phyloP scores from a whole-genome alignment of 2,113 vertebrate genomes.

The Pluvianellus socialis region DNA sequence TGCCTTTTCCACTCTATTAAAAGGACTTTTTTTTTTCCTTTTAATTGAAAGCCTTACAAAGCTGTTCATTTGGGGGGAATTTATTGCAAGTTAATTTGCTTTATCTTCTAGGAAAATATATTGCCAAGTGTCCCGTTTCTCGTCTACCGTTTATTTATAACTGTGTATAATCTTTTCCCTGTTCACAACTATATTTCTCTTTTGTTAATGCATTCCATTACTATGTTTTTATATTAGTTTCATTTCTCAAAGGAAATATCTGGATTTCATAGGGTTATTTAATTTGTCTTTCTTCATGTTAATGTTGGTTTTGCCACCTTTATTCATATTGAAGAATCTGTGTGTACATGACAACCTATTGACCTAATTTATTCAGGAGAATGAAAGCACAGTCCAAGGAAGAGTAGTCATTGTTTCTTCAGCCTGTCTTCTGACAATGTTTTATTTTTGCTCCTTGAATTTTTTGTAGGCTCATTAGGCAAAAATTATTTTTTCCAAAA shows the following conservation, averaged over 20 bases:
- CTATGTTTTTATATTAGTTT: background rate
- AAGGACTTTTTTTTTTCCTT: background rate
- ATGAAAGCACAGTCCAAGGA: background rate
- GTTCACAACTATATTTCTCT: background rate
- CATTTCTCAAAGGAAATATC: background rate
- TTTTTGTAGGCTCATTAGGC: background rate
- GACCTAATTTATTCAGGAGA: background rate
- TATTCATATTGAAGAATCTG: background rate
- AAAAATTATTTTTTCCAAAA: background rate
- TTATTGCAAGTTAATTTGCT: slow-evolving; percentile 16
- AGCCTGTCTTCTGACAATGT: background rate
- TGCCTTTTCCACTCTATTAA: background rate
- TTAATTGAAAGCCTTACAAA: background rate
- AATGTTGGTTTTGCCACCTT: background rate
- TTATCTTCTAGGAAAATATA: background rate
- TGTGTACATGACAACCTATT: background rate
- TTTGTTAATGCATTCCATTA: background rate
- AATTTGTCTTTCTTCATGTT: background rate
- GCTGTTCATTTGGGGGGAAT: background rate
- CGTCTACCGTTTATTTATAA: background rate
- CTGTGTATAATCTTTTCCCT: background rate
- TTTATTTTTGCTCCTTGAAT: background rate
- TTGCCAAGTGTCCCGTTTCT: background rate
- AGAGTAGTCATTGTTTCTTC: background rate
- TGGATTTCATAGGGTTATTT: background rate